Conservation (phyloP, 2,797 vertebrate species). For the Micromesistius poutassou region DNA sequence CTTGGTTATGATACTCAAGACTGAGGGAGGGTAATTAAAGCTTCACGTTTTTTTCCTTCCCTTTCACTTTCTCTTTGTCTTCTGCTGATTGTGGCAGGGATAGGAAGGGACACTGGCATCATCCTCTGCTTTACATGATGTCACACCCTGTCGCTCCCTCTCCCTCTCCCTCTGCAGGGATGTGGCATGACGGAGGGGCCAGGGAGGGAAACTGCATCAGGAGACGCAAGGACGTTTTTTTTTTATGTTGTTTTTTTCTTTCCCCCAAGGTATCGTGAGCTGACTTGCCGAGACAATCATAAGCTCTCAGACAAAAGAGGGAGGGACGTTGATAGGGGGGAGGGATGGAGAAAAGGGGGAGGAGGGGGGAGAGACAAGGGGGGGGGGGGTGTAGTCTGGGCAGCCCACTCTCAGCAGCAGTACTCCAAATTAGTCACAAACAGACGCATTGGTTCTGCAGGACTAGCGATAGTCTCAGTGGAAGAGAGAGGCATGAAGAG, state of each 20-base stretch:
- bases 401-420: constrained; percentile 45
- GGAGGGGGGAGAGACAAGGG: not conserved
- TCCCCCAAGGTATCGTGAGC: constrained; percentile 34
- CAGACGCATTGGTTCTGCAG: constrained; percentile 35
- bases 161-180: not conserved
- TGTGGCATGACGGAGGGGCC: too few species aligned
- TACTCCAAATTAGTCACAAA: constrained; percentile 53
- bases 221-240: constrained; percentile 11
- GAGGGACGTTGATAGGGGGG: not conserved
- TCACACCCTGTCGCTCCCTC: not conserved
- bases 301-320: constrained; percentile 41
- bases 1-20: constrained; percentile 58
- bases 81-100: not conserved
- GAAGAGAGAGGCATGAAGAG: constrained; percentile 8
- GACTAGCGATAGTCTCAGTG: constrained; percentile 29
- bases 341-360: too few species aligned
- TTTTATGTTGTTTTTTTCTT: constrained; percentile 6
- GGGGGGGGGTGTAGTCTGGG: constrained; percentile 10
- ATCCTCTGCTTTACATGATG: not conserved
- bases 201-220: not conserved
- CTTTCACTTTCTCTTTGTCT: constrained; percentile 24
- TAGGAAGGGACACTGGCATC: not conserved
- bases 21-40: constrained; percentile 57
- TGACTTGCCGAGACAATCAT: constrained; percentile 63
- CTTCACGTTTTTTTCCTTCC: constrained; percentile 39